Evolutionary conservation across 2,797 vertebrate genomes (phyloP), one percentile per base, ranked within the genome.

Genomic region (Botia almorhae): DNA sequence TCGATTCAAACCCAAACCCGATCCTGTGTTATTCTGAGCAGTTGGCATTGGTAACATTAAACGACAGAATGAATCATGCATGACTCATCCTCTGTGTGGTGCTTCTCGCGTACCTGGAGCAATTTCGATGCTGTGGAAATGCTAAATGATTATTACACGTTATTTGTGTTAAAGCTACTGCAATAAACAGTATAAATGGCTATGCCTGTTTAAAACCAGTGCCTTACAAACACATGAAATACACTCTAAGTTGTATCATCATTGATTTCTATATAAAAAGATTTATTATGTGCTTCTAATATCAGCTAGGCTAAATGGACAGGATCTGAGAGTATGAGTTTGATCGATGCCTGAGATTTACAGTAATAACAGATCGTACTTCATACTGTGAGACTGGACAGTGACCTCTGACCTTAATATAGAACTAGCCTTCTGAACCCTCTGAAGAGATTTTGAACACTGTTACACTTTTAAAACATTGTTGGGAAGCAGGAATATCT

Each of bases 1-100:
- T 73, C 16, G 55, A 78, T 78, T 78, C 29, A 71, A 77, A 69
- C 64, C 36, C 64, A 77, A 64, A 77, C 43, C 68, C 50, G 14
- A 69, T 69, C 4, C 11, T n/a, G 33, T 64, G 69, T 55, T 65
- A 72, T 64, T 65, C 50, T 65, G 29, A 43, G 69, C 29, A 19
- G 23, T 46, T 65, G 77, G 48, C 50, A 65, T 58, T 3, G 16
- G 69, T 56, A 79, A 72, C 69, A 71, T 72, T 29, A 72, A 72
- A 65, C 77, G 10, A 14, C 6, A 71, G 33, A 55, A 72, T 79
- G 69, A 72, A 80, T 80, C 69, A 68, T n/a, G 17, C 61, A 74
- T 58, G 16, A 80, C 46, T 73, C 21, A 58, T 69, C 33, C 56
- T 46, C 13, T 29, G 58, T 72, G 69, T 64, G 43, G 48, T 56